phyloP scores from a whole-genome alignment of 2,797 vertebrate species.

The Lacerta viridis region DNA sequence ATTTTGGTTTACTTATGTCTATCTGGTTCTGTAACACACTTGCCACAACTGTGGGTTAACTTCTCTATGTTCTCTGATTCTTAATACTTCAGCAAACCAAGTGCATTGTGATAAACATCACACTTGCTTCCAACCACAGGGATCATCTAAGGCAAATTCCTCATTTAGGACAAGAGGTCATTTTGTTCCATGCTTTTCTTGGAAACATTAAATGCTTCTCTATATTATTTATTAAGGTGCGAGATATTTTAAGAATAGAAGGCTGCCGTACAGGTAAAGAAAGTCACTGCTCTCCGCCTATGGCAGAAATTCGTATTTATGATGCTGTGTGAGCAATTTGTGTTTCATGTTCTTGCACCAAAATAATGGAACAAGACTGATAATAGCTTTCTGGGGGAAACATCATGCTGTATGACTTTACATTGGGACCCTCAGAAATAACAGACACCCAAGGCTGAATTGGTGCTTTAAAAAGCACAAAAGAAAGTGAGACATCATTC shows the following conservation, averaged over 20 bases:
- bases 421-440: background rate
- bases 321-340: constrained; percentile 22
- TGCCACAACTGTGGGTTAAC: background rate
- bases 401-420: background rate
- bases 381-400: background rate
- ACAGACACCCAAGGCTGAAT: background rate
- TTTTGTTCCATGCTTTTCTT: constrained; percentile 46
- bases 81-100: constrained; percentile 23
- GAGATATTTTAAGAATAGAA: constrained; percentile 57
- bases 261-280: constrained; percentile 38
- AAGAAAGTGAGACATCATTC: background rate
- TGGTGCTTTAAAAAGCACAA: background rate
- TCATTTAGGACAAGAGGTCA: constrained; percentile 38
- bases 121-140: constrained; percentile 44
- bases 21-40: background rate
- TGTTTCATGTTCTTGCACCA: constrained; percentile 23
- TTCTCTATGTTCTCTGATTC: background rate
- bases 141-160: constrained; percentile 29
- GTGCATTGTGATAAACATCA: constrained; percentile 16
- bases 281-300: constrained; percentile 10
- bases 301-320: constrained; percentile 44
- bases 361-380: constrained; percentile 14
- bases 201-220: constrained; percentile 50
- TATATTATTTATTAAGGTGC: constrained; percentile 50
- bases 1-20: constrained; percentile 8